Evolutionary conservation across 2,113 vertebrate species (phyloP).

Genomic region (Pterocles burchelli): DNA sequence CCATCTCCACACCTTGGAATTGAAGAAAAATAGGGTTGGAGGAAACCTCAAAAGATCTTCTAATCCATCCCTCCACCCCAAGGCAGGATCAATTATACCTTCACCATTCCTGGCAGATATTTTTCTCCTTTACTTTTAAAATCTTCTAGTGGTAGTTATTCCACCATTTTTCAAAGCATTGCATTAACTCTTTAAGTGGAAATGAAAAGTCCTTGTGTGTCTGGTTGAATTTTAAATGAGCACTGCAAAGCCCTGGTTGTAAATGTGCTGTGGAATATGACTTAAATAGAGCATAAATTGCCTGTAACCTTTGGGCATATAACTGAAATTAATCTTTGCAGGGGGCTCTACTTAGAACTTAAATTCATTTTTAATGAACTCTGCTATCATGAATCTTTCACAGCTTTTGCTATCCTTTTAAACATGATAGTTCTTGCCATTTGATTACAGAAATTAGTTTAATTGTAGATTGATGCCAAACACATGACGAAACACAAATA

Average conservation of each 20-base stretch:
- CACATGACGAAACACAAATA: background rate
- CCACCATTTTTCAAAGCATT: background rate
- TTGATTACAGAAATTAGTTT: constrained; percentile 39
- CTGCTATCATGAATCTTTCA: constrained; percentile 21
- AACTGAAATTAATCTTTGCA: background rate
- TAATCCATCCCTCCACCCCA: background rate
- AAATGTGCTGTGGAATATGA: background rate
- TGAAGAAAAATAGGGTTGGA: background rate
- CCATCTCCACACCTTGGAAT: background rate
- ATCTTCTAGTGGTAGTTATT: background rate
- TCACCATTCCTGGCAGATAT: background rate
- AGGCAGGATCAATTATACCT: background rate
- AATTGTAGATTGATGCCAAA: constrained; percentile 44
- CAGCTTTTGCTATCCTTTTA: constrained; percentile 22
- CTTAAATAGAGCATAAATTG: background rate
- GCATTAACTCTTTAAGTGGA: background rate
- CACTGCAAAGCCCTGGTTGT: background rate
- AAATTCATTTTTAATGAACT: constrained; percentile 27
- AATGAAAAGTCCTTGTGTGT: background rate
- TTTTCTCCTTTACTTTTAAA: constrained; percentile 1
- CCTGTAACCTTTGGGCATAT: background rate
- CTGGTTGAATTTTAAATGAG: background rate
- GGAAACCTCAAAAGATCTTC: background rate
- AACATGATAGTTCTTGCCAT: constrained; percentile 49
- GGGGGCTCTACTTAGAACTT: background rate